Conservation (phyloP, 2,797 vertebrate species). For the Lates japonicus region DNA sequence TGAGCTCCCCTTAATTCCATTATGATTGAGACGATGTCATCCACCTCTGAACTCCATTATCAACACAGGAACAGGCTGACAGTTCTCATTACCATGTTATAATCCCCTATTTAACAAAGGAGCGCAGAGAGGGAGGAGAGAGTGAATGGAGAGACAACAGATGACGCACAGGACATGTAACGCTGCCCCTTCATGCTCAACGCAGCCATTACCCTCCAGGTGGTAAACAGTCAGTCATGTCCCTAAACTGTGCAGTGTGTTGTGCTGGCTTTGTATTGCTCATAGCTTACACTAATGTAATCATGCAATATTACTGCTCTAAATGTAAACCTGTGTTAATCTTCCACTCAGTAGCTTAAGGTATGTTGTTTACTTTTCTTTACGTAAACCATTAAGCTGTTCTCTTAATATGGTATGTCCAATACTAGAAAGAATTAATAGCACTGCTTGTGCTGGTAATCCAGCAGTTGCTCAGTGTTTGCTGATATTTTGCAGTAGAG, state of each 20-base stretch:
- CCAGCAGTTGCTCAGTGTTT: neutral
- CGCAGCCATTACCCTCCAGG: slow-evolving; percentile 49
- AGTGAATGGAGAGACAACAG: slow-evolving; percentile 56
- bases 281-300: slow-evolving; percentile 23
- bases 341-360: slow-evolving; percentile 1
- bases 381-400: slow-evolving; percentile 1
- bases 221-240: slow-evolving; percentile 32
- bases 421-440: slow-evolving; percentile 16
- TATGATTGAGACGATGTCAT: slow-evolving; percentile 84
- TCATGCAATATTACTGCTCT: slow-evolving; percentile 13
- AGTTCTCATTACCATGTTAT: slow-evolving; percentile 85
- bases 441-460: neutral
- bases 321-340: slow-evolving; percentile 27
- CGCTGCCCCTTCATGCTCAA: slow-evolving; percentile 40
- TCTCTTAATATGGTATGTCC: slow-evolving; percentile 1
- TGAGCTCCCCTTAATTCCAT: slow-evolving; percentile 81
- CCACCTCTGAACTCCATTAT: slow-evolving; percentile 86
- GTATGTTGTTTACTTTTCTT: slow-evolving; percentile 25
- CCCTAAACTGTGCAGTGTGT: slow-evolving; percentile 14
- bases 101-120: slow-evolving; percentile 82
- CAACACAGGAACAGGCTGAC: slow-evolving; percentile 81
- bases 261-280: slow-evolving; percentile 12
- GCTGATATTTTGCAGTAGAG: neutral
- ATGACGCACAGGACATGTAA: slow-evolving; percentile 63
- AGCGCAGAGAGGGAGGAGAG: slow-evolving; percentile 46